Base-by-base conservation (phyloP, 2,797 vertebrate species). In the Amblyraja radiata region DNA sequence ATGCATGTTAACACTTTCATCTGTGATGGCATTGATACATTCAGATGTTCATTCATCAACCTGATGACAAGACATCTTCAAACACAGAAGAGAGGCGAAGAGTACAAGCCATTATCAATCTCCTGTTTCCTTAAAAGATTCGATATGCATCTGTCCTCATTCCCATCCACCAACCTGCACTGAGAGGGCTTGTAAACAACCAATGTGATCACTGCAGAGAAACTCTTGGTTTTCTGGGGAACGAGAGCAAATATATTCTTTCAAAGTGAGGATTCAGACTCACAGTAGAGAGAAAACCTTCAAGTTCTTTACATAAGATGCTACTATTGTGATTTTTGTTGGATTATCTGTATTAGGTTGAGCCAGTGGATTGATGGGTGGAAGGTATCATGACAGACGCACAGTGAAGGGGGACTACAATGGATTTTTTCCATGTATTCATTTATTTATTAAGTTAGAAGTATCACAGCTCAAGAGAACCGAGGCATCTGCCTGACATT, bases 21-120 rank as follows among this genome's bases (percentile, higher is more conserved):
- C 28, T 36, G 65, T 71, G 88, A 71, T 71, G 88, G 63, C 13
- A 68, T 91, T 91, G 63, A 91, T 91, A 65, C 73, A 71, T 91
- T 73, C 63, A 91, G 65, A 73, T 63, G 16, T 91, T 65, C n/a
- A 91, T 73, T 71, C 32, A 39, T 63, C 65, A 91, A 58, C 86
- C 21, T 32, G 10, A 25, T 63, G 54, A 90, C 58, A 14, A 91
- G 21, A 63, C 36, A 65, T 23, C 61, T 39, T 68, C 58, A 36
- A 73, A 63, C 16, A 91, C 8, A 1, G 65, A 91, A 21, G 25
- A 1, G 36, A 63, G 16, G 8, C 8, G 5, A 6, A 71, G 2
- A 68, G 61, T 39, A n/a, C 10, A 68, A 32, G 68, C 61, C 39
- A 68, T 71, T 63, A 16, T 91, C 36, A 71, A 11, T 91, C 63